Percentiles rank a stretch among this genome's conserved stretches.
Conservation (phyloP, 2,113 vertebrate genomes). For the Corydoras sp. region DNA sequence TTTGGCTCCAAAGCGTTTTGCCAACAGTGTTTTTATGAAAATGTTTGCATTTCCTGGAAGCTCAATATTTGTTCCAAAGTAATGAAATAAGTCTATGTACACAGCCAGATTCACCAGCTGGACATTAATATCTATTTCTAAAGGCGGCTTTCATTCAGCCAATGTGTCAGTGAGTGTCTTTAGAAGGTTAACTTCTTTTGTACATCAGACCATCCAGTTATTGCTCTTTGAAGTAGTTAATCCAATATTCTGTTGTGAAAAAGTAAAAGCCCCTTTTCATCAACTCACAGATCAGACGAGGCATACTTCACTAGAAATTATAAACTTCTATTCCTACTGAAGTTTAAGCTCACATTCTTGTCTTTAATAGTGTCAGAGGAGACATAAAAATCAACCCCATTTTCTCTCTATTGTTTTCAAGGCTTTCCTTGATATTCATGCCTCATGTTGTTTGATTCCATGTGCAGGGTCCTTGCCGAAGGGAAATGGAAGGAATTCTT, state of each 20-base stretch:
- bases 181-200: not conserved
- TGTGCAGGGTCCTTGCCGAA: conserved; percentile 84
- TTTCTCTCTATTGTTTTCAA: not conserved
- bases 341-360: not conserved
- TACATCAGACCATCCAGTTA: no score
- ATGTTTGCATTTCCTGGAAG: conserved; percentile 17
- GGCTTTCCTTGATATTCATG: not conserved
- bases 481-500: conserved; percentile 86
- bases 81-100: conserved; percentile 9
- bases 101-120: not conserved
- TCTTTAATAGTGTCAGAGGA: not conserved
- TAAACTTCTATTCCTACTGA: not conserved
- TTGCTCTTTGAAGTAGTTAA: no score
- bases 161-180: not conserved
- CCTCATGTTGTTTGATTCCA: conserved; percentile 22
- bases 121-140: not conserved
- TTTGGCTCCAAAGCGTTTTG: not conserved
- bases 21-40: conserved; percentile 7
- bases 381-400: not conserved
- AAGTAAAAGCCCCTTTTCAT: no score
- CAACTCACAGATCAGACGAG: no score
- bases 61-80: conserved; percentile 10
- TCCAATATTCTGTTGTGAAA: no score
- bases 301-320: not conserved
- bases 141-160: not conserved